Conservation (phyloP, 2,888 invertebrate species). For the Agrilus mali region DNA sequence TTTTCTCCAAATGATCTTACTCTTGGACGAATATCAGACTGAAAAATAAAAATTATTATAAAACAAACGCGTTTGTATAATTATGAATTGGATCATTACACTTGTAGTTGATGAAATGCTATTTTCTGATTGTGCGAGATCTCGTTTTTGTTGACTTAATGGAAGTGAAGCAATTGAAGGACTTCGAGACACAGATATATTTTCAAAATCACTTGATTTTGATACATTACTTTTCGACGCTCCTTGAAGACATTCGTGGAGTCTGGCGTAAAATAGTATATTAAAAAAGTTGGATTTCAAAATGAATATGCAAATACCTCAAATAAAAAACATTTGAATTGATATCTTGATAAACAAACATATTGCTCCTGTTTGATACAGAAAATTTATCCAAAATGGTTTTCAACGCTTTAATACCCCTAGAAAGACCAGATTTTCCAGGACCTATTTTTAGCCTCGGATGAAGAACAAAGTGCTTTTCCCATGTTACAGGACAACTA, state of each 20-base stretch:
- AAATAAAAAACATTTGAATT: conserved; percentile 49
- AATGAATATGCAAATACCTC: conserved; percentile 20
- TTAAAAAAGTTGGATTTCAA: conserved; percentile 3
- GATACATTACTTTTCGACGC: conserved; percentile 8
- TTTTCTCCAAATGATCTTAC: conserved; percentile 46
- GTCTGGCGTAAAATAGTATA: conserved; percentile 16
- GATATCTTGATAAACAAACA: conserved; percentile 62
- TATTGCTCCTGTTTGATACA: conserved; percentile 58
- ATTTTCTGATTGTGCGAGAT: conserved; percentile 26
- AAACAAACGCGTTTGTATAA: background rate
- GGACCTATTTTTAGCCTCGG: conserved; percentile 54
- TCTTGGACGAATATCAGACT: conserved; percentile 39
- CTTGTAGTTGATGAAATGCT: conserved; percentile 25
- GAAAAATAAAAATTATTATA: conserved; percentile 8
- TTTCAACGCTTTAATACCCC: conserved; percentile 51
- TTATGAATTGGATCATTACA: conserved; percentile 7
- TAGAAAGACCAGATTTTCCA: conserved; percentile 44
- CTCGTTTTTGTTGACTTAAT: conserved; percentile 26
- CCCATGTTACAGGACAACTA: conserved; percentile 62
- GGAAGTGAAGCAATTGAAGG: conserved; percentile 39
- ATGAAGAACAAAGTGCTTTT: conserved; percentile 54
- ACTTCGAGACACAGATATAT: conserved; percentile 35
- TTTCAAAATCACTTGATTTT: conserved; percentile 28
- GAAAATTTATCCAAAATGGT: conserved; percentile 55
- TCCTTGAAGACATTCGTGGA: conserved; percentile 33